Evolutionary conservation across 2,888 invertebrate genomes (phyloP).

Genomic region (Geotrupes spiniger): DNA sequence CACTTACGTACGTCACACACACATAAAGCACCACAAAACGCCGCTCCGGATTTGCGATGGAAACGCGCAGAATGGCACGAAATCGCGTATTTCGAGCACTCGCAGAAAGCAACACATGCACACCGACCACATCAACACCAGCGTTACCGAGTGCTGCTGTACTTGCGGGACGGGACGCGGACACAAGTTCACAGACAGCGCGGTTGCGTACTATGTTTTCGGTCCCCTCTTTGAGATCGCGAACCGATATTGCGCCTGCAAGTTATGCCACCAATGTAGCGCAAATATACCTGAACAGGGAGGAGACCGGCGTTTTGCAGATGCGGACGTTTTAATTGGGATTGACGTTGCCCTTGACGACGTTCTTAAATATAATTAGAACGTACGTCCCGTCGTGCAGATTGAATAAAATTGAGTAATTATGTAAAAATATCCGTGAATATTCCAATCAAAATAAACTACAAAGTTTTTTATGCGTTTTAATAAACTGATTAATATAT

Average conservation of each 20-base stretch:
- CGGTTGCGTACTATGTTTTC: conserved; percentile 31
- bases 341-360: no score
- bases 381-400: no score
- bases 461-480: no score
- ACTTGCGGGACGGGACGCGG: conserved; percentile 25
- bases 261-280: conserved; percentile 29
- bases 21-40: not conserved
- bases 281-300: conserved; percentile 14
- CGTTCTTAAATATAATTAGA: no score
- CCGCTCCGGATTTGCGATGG: not conserved
- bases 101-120: conserved; percentile 1
- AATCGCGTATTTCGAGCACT: conserved; percentile 2
- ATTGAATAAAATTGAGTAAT: no score
- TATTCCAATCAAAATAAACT: no score
- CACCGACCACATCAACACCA: conserved; percentile 23
- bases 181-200: conserved; percentile 32
- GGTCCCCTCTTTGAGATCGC: conserved; percentile 25
- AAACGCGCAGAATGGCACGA: not conserved
- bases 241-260: conserved; percentile 27
- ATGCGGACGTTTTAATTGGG: no score
- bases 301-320: conserved; percentile 1
- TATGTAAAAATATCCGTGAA: no score
- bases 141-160: conserved; percentile 25
- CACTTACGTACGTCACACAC: not conserved
- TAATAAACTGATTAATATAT: no score